Conservation (phyloP, 2,113 vertebrate species). For the Calcarius ornatus region DNA sequence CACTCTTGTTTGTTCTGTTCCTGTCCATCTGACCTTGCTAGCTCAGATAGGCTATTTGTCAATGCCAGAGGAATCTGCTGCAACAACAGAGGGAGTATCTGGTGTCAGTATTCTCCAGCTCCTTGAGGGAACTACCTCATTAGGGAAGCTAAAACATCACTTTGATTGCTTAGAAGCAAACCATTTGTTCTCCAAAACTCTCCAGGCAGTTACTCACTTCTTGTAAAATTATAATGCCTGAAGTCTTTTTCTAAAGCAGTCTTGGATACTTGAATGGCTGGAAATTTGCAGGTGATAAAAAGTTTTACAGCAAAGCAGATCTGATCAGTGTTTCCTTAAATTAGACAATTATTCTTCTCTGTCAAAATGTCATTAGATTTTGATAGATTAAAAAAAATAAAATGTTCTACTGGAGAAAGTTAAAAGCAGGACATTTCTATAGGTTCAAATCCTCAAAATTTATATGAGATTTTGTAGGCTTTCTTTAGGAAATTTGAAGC, state of each 20-base stretch:
- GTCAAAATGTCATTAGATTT: conserved; percentile 26
- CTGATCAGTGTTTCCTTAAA: conserved; percentile 17
- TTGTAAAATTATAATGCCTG: conserved; percentile 34
- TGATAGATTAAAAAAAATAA: background rate
- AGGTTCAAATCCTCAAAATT: background rate
- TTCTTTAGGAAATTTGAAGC: background rate
- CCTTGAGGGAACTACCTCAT: conserved; percentile 28
- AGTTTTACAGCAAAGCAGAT: conserved; percentile 16
- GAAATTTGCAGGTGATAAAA: conserved; percentile 20
- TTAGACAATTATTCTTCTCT: background rate
- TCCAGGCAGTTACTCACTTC: conserved; percentile 23
- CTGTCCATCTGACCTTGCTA: conserved; percentile 40
- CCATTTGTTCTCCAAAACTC: conserved; percentile 20
- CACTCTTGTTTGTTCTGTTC: conserved; percentile 12
- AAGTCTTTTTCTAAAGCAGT: background rate
- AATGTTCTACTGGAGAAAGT: background rate
- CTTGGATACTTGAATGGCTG: background rate
- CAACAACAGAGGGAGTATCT: conserved; percentile 39
- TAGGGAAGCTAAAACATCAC: background rate
- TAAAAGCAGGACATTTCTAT: background rate
- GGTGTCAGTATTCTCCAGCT: conserved; percentile 27
- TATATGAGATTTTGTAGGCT: background rate
- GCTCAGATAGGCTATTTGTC: conserved; percentile 21
- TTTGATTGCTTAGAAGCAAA: conserved; percentile 28
- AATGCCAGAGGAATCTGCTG: conserved; percentile 20